Conservation (phyloP, 2,113 vertebrate species). For the Oxyruncus cristatus region DNA sequence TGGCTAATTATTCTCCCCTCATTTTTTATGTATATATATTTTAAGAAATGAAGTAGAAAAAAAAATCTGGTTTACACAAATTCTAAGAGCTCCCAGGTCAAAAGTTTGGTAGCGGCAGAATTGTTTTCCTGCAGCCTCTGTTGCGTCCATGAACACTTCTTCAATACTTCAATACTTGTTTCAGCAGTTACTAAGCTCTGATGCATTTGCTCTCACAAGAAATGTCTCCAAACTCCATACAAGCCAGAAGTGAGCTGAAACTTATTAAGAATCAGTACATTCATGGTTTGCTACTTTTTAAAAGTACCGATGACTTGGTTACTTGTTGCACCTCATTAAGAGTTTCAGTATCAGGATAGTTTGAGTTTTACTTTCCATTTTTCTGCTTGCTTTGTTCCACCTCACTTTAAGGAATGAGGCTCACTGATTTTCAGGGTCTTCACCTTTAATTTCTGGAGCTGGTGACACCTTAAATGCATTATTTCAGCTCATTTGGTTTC, state of each 20-base stretch:
- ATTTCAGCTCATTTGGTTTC: neutral
- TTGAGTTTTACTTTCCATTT: neutral
- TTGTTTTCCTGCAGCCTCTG: neutral
- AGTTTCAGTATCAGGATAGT: neutral
- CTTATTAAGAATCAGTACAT: neutral
- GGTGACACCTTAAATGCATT: neutral
- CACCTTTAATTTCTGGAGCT: neutral
- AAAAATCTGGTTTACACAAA: neutral
- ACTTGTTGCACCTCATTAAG: neutral
- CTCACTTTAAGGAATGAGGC: neutral
- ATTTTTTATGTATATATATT: no score
- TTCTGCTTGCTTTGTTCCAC: neutral
- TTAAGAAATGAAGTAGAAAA: neutral
- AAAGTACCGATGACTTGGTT: neutral
- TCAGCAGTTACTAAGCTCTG: neutral
- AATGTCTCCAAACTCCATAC: neutral
- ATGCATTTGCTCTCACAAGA: neutral
- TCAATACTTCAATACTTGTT: neutral
- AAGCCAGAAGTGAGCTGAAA: neutral
- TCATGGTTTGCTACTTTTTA: neutral
- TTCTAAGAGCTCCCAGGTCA: neutral
- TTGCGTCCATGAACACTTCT: neutral
- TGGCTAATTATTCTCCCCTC: neutral
- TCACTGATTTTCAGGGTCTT: neutral
- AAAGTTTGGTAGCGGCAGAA: neutral